Evolutionary conservation across 1,140 invertebrate genomes (phyloP), one percentile per base, ranked within the genome.

Genomic region (Venturia canescens): DNA sequence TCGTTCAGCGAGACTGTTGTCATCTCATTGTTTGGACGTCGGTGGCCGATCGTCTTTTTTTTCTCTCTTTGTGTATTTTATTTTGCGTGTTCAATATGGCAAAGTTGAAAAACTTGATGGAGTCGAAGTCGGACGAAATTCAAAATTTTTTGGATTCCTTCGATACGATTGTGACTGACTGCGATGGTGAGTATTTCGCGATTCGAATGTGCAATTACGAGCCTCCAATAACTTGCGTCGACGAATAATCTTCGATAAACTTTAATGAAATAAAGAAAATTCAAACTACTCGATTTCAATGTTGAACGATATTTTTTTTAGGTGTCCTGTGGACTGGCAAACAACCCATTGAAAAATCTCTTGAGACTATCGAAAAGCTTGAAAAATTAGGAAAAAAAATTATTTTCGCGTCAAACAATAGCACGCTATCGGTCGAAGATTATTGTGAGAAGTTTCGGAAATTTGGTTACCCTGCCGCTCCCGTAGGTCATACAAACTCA

Each of bases 361-460:
- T 91, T 0, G 91, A 93, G 4, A 92, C 93, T 27, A 89, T 95
- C 60, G 86, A 86, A 16, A 88, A 90, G 29, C 92, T 96, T 44
- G 88, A 93, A 80, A 83, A 91, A 6, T 84, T 94, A 67, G 95
- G 95, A 1, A 97, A 97, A 87, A 93, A 92, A 69, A 88, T 96
- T 0, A 93, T 94, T 77, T 95, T 94, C 80, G 93, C 97, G 0
- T 95, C 96, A 1, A 97, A 97, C 86, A 97, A 97, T 86, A 93
- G 92, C 79, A 86, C 92, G 0, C 79, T 90, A 29, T 87, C 82
- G 0, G 50, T 88, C 72, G 85, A 92, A 2, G 82, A 88, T 9
- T 92, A 92, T 74, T 78, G 29, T 72, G 80, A 81, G 0, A 84
- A 87, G 44, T 90, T 93, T 26, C 74, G 84, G 44, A 79, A 72